A percentile compares a stretch with the other conserved stretches of the same genome.
These are phyloP conservation scores for Yoshiicerus persimilis DNA, from an alignment of 1,140 invertebrate species.

Conservation along the genomic window DNA sequence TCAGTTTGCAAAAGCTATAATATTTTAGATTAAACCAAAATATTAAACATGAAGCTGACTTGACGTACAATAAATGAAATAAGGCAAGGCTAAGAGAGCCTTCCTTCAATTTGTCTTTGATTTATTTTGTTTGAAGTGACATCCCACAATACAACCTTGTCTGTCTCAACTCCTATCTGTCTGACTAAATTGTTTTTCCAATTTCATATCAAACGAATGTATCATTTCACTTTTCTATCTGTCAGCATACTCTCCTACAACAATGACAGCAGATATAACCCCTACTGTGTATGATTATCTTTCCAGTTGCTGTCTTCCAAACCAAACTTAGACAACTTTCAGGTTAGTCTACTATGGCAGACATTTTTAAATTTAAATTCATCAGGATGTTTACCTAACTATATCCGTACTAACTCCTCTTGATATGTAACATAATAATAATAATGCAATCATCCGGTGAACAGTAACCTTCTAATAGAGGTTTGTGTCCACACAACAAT, in stretches of 20 bases:
- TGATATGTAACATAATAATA: too few relatives aligned
- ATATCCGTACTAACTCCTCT: too few relatives aligned
- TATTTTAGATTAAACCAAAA: neutral
- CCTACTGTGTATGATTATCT: too few relatives aligned
- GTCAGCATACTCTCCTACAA: neutral
- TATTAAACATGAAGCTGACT: neutral
- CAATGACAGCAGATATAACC: neutral
- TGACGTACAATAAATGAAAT: neutral
- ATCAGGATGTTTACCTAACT: too few relatives aligned
- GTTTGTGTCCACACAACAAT: too few relatives aligned
- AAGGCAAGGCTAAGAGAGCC: neutral
- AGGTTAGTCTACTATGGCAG: too few relatives aligned
- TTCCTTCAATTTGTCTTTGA: conserved; percentile 8
- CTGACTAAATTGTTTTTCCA: neutral
- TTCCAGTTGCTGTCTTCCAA: neutral
- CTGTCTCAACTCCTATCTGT: conserved; percentile 16
- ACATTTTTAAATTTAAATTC: too few relatives aligned
- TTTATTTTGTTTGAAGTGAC: conserved; percentile 28
- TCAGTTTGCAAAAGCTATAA: neutral
- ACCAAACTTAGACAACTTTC: too few relatives aligned
- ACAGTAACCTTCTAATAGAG: too few relatives aligned
- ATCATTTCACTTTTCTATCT: neutral
- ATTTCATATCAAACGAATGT: neutral
- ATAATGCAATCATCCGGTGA: too few relatives aligned
- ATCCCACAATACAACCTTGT: neutral